Evolutionary conservation across 2,113 vertebrate species (phyloP), one percentile per base, ranked within the genome.

Genomic region (Embiotoca jacksoni): DNA sequence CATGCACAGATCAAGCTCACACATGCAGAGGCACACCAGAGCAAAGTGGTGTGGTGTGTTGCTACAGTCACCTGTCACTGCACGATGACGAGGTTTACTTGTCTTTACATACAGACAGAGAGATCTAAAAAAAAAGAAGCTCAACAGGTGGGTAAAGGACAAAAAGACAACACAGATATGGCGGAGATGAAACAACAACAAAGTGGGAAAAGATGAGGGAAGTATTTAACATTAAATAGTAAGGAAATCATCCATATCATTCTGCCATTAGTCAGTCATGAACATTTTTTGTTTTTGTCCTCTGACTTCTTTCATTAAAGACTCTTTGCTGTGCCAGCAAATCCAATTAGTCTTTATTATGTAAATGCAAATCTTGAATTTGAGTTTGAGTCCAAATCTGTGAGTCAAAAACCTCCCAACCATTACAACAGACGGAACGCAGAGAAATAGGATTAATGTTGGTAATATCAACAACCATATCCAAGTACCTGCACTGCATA

Each of bases 71-170:
- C 33, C 30, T 68, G 41, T 14, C 10, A 3, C 31, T 37, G 47
- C 59, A 54, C 23, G 23, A 23, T 13, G 30, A 60, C 16, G 54
- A 60, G 65, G 66, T 76, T 72, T 53, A 50, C 60, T 11, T 59
- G 76, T 30, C 14, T 23, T 23, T 23, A 23, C 23, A 23, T 23
- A 23, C 23, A 23, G 23, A 23, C 23, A 23, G 23, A 23, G 23
- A 23, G 23, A 23, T 23, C 23, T 23, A 23, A 23, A 23, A 32
- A 33, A 31, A 16, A 14, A 46, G 4, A n/a, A 31, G 14, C 10
- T 44, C 1, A 44, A 44, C 41, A 11, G 32, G 32, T 13, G 7
- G 1, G 30, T n/a, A 16, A 35, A 53, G 53, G 16, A 55, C 52
- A 57, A 50, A 57, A 71, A 44, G 32, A 36, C 30, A 33, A 54